A percentile compares a stretch with the other conserved stretches of the same genome.
These are phyloP conservation scores for Drosophila auraria DNA, from an alignment of 1,140 invertebrate species.

Conservation along the genomic window DNA sequence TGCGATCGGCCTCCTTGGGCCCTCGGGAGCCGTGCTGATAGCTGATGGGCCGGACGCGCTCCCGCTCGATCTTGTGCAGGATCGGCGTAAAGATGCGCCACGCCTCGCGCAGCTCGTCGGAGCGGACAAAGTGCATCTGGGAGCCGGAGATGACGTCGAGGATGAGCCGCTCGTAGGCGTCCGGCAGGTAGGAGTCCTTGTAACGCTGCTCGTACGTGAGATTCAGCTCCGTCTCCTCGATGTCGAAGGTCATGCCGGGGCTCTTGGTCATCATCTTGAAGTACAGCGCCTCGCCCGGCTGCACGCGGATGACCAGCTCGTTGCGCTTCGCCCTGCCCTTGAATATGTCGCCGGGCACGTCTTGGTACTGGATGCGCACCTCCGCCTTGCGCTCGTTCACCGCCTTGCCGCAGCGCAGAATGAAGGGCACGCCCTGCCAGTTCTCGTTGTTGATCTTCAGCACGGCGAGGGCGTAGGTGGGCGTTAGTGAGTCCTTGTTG, in stretches of 20 bases:
- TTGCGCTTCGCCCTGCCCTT: constrained; percentile 95
- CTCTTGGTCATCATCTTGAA: constrained; percentile 99
- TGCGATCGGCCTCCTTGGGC: constrained; percentile 94
- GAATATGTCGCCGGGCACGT: constrained; percentile 99
- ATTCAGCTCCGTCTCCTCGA: constrained; percentile 99
- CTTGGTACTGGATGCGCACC: constrained; percentile 98
- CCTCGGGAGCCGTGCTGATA: constrained; percentile 97
- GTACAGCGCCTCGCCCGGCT: constrained; percentile 99
- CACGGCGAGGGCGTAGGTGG: constrained; percentile 96
- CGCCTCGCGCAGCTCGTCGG: constrained; percentile 97
- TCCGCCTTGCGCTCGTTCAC: constrained; percentile 99
- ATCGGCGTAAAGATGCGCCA: constrained; percentile 99
- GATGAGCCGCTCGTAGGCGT: constrained; percentile 99
- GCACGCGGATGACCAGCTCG: constrained; percentile 98
- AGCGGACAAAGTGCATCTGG: constrained; percentile 99
- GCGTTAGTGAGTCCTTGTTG: constrained; percentile 94
- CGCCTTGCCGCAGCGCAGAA: constrained; percentile 98
- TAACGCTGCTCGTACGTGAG: constrained; percentile 97
- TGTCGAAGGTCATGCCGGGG: constrained; percentile 98
- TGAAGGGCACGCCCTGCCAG: constrained; percentile 99
- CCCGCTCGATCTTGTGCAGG: constrained; percentile 94
- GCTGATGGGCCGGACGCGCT: constrained; percentile 91
- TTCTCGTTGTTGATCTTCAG: constrained; percentile 98
- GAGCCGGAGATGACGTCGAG: constrained; percentile 98
- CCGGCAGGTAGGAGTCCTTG: constrained; percentile 90